Evolutionary conservation across 2,113 vertebrate genomes (phyloP).

Genomic region (Myiozetetes cayanensis): DNA sequence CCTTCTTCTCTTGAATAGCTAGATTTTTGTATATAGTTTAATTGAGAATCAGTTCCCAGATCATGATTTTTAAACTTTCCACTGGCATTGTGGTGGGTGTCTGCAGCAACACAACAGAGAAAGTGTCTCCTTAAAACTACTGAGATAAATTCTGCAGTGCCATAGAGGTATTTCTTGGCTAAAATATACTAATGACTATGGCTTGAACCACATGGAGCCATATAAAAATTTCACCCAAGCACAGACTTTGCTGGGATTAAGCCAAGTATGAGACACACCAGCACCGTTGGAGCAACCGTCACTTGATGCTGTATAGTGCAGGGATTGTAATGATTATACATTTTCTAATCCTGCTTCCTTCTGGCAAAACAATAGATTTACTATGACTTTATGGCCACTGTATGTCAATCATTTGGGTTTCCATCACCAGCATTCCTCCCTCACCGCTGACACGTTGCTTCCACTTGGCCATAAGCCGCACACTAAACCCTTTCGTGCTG

Average conservation of each 20-base stretch:
- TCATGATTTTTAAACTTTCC: neutral
- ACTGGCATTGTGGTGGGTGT: neutral
- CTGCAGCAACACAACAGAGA: neutral
- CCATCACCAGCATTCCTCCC: slow-evolving; percentile 59
- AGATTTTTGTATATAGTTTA: neutral
- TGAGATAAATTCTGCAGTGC: neutral
- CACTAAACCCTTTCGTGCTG: slow-evolving; percentile 59
- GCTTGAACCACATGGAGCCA: neutral
- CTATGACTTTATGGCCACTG: slow-evolving; percentile 53
- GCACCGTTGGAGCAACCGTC: neutral
- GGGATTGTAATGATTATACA: slow-evolving; percentile 49
- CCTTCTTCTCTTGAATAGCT: neutral
- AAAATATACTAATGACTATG: neutral
- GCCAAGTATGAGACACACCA: neutral
- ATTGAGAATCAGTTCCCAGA: neutral
- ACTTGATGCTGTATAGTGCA: slow-evolving; percentile 6
- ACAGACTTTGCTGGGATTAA: neutral
- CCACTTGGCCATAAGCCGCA: slow-evolving; percentile 67
- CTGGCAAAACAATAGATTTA: slow-evolving; percentile 62
- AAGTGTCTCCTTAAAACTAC: neutral
- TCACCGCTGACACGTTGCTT: slow-evolving; percentile 57
- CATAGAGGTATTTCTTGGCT: neutral
- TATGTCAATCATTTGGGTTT: slow-evolving; percentile 54
- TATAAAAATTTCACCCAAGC: neutral
- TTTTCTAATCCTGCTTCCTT: slow-evolving; percentile 65